These are phyloP conservation scores for Hypolimnas misippus DNA, from an alignment of 2,888 invertebrate species.

Conservation along the genomic window DNA sequence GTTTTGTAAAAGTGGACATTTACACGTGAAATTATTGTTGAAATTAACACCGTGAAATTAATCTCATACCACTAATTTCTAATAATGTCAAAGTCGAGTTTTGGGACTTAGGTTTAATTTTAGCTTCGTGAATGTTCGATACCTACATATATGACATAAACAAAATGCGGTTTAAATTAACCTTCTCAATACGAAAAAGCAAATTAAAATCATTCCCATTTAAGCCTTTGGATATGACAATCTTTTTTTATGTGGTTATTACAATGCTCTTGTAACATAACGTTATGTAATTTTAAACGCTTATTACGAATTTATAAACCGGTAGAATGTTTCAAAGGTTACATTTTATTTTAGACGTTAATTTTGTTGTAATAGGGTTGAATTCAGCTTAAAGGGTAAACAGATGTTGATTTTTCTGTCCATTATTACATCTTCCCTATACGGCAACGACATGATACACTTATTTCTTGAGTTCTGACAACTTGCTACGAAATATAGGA, in stretches of 20 bases:
- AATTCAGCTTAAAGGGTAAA: background rate
- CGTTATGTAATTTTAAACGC: conserved; percentile 2
- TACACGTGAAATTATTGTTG: no score
- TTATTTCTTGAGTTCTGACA: conserved; percentile 22
- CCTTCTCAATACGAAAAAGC: background rate
- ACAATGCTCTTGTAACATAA: background rate
- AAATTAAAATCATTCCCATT: conserved; percentile 1
- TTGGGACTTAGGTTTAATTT: no score
- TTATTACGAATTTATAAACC: background rate
- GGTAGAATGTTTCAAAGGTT: no score
- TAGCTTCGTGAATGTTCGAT: background rate
- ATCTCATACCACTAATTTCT: no score
- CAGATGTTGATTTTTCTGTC: conserved; percentile 8
- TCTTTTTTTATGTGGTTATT: background rate
- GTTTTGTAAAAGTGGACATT: no score
- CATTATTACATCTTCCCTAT: conserved; percentile 7
- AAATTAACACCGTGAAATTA: no score
- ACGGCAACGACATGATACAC: conserved; percentile 27
- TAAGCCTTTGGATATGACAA: background rate
- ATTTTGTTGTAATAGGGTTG: background rate
- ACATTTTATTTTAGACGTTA: background rate
- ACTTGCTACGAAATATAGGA: background rate
- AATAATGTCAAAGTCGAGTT: no score
- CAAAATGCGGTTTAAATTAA: conserved; percentile 1
- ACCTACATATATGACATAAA: background rate